These are phyloP conservation scores for Lampropteryx suffumata DNA, from an alignment of 2,888 invertebrate species.

Conservation along the genomic window DNA sequence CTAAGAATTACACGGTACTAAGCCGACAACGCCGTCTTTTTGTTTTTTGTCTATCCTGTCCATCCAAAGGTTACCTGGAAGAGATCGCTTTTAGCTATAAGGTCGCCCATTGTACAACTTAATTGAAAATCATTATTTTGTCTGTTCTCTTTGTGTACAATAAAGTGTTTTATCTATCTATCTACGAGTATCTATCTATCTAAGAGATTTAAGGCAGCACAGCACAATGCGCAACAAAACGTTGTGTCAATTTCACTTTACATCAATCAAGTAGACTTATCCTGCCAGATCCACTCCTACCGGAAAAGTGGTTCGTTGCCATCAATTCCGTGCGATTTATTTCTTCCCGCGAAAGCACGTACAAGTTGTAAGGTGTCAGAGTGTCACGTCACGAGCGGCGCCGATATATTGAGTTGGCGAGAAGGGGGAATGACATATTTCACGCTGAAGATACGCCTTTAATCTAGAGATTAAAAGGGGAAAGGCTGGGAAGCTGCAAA, in stretches of 20 bases:
- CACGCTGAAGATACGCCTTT: constrained; percentile 4
- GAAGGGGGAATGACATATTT: neutral
- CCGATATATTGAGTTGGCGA: constrained; percentile 3
- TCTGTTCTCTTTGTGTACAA: too few relatives aligned
- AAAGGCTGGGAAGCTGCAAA: constrained; percentile 2
- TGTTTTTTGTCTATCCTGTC: too few relatives aligned
- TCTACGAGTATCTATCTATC: too few relatives aligned
- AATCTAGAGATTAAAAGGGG: constrained; percentile 6
- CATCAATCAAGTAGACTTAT: neutral
- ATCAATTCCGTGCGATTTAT: constrained; percentile 11
- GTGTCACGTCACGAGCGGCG: constrained; percentile 8
- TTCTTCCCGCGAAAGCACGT: constrained; percentile 6
- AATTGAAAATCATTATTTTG: too few relatives aligned
- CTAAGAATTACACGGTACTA: too few relatives aligned
- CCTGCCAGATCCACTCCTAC: neutral
- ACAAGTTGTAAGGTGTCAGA: constrained; percentile 13
- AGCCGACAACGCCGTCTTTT: too few relatives aligned
- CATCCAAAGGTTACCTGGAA: too few relatives aligned
- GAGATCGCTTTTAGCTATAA: too few relatives aligned
- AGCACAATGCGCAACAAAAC: neutral
- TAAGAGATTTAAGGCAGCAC: neutral
- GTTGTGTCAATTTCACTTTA: neutral
- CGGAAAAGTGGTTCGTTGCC: neutral
- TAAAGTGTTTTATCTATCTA: too few relatives aligned
- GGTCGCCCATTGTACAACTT: too few relatives aligned